Conservation (phyloP, 2,113 vertebrate species). For the Silurus glanis region DNA sequence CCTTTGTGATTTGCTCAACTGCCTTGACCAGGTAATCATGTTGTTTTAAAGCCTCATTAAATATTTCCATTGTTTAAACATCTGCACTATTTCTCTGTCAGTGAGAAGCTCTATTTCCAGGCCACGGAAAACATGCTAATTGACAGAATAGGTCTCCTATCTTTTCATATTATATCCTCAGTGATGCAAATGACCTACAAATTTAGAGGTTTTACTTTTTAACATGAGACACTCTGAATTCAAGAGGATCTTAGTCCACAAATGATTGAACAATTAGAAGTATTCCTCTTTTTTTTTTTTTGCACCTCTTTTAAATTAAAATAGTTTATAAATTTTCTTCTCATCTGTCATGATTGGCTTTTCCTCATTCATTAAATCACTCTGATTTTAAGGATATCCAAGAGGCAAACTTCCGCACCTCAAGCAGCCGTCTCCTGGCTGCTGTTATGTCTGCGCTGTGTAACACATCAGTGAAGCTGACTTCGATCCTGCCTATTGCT, state of each 20-base stretch:
- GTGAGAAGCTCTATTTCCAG: background rate
- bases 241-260: background rate
- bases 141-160: constrained; percentile 15
- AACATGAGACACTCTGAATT: background rate
- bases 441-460: constrained; percentile 98
- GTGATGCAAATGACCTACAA: background rate
- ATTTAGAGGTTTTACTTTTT: background rate
- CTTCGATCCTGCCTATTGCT: constrained; percentile 95
- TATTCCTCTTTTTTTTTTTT: background rate
- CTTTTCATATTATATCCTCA: constrained; percentile 17
- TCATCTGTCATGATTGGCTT: background rate
- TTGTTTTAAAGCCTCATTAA: background rate
- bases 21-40: constrained; percentile 88
- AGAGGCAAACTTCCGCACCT: constrained; percentile 96
- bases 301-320: background rate
- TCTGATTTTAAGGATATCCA: constrained; percentile 85
- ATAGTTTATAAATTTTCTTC: background rate
- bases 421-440: constrained; percentile 92
- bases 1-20: constrained; percentile 95
- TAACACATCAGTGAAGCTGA: constrained; percentile 94
- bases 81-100: background rate
- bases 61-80: background rate
- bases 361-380: background rate
- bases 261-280: background rate
- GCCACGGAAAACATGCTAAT: background rate